A percentile compares a stretch with the other conserved stretches of the same genome.
Conservation (phyloP, 2,113 vertebrate genomes). For the Rhea pennata region DNA sequence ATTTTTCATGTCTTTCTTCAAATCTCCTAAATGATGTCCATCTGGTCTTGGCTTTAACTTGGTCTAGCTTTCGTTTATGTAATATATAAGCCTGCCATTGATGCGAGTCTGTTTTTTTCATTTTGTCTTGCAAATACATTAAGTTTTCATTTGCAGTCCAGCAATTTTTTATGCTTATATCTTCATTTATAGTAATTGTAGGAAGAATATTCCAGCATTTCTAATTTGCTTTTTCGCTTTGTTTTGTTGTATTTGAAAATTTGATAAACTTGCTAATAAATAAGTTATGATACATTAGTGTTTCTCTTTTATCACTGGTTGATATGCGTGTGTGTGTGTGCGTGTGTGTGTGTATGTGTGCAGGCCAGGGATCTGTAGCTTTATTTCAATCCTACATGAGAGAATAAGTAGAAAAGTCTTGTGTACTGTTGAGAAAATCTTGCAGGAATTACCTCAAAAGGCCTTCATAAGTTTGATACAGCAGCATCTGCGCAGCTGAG, state of each 20-base stretch:
- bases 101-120: neutral
- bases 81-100: neutral
- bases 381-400: neutral
- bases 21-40: neutral
- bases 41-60: neutral
- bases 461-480: neutral
- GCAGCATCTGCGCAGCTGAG: neutral
- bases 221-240: neutral
- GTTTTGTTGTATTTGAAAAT: neutral
- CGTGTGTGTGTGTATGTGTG: accelerated
- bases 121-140: neutral
- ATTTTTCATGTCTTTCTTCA: neutral
- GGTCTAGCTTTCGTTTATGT: neutral
- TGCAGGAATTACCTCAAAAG: neutral
- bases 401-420: neutral
- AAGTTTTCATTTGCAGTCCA: neutral
- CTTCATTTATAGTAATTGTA: neutral
- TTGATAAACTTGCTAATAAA: neutral
- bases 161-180: neutral
- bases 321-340: no score
- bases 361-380: neutral
- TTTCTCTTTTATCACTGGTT: neutral
- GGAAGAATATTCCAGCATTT: neutral
- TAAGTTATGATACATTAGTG: neutral
- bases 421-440: neutral